phyloP scores from a whole-genome alignment of 2,888 invertebrate genomes.

The Azorinus chamasolen region DNA sequence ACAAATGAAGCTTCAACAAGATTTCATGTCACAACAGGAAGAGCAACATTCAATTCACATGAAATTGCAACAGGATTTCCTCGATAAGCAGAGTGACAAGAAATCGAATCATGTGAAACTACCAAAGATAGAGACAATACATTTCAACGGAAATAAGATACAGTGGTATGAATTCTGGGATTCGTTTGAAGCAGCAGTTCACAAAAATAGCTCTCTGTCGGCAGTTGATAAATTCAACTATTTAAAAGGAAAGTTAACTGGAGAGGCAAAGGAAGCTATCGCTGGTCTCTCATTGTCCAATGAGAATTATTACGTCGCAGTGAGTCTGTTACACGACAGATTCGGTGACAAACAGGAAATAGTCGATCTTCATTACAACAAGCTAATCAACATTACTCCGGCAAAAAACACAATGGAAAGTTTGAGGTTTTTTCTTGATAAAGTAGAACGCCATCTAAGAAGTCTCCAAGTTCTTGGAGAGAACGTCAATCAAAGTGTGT shows the following conservation, averaged over 20 bases:
- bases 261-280: too few species aligned
- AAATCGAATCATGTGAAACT: constrained; percentile 7
- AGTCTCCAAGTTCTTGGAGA: constrained; percentile 28
- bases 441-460: constrained; percentile 22
- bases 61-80: too few species aligned
- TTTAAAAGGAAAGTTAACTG: constrained; percentile 25
- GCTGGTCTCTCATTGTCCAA: constrained; percentile 15
- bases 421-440: constrained; percentile 22
- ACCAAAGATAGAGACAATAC: constrained; percentile 24
- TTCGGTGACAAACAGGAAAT: constrained; percentile 38
- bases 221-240: constrained; percentile 51
- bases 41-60: too few species aligned
- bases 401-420: constrained; percentile 24
- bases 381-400: constrained; percentile 27
- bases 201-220: constrained; percentile 26
- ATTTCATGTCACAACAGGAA: too few species aligned
- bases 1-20: too few species aligned
- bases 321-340: constrained; percentile 31
- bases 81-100: too few species aligned
- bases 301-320: constrained; percentile 40
- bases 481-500: constrained; percentile 27
- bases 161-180: constrained; percentile 39
- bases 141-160: constrained; percentile 27
- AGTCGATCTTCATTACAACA: constrained; percentile 35
- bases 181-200: constrained; percentile 38